A percentile compares a stretch with the other conserved stretches of the same genome.
phyloP scores from a whole-genome alignment of 1,140 invertebrate genomes.

The Panulirus ornatus region DNA sequence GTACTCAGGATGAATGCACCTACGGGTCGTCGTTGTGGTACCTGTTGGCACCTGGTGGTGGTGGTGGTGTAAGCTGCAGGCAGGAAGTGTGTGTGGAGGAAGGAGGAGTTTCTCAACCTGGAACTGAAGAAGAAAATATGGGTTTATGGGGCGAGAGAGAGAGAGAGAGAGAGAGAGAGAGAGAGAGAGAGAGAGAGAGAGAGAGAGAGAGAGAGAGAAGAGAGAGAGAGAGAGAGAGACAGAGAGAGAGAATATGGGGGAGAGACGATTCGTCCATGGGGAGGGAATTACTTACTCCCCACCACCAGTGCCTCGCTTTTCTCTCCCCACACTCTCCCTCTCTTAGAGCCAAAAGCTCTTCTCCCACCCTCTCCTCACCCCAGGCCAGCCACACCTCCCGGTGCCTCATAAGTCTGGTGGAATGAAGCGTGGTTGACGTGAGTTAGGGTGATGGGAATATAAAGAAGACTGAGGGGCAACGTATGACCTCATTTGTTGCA shows the following conservation, averaged over 20 bases:
- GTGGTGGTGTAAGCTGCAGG: no score
- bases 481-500: background rate
- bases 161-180: conserved; percentile 43
- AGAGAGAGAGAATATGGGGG: background rate
- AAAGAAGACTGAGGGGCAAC: background rate
- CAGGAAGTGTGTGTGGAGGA: no score
- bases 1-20: no score
- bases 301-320: background rate
- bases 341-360: no score
- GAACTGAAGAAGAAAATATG: background rate
- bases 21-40: no score
- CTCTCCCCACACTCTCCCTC: background rate
- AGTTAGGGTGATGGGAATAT: conserved; percentile 11
- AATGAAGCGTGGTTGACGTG: background rate
- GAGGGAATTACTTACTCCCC: background rate
- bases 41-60: no score
- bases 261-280: background rate
- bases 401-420: conserved; percentile 6
- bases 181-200: conserved; percentile 40
- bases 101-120: background rate
- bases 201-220: conserved; percentile 23
- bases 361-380: background rate
- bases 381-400: no score
- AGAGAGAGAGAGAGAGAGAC: background rate
- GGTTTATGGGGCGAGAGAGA: conserved; percentile 37